Percentiles rank a stretch among this genome's conserved stretches.
phyloP scores from a whole-genome alignment of 2,797 vertebrate genomes.

The Sebastes elongatus region DNA sequence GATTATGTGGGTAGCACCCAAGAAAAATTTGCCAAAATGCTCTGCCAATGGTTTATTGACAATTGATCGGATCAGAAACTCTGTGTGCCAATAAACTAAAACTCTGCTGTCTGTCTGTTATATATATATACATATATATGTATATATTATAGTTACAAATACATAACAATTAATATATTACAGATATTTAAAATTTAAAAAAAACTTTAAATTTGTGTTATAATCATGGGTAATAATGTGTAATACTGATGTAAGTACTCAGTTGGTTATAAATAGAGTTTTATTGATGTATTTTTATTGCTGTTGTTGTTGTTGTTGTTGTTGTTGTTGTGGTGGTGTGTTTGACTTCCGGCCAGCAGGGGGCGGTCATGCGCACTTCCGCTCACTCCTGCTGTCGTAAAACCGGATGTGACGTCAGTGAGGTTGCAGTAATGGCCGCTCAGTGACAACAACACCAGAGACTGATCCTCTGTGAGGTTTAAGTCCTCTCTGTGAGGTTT shows the following conservation, averaged over 20 bases:
- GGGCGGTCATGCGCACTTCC: not conserved
- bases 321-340: not conserved
- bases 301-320: not conserved
- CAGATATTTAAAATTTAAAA: not conserved
- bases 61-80: not conserved
- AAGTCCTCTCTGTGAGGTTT: too few relatives aligned
- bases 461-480: too few relatives aligned
- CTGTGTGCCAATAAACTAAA: too few relatives aligned
- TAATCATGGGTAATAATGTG: not conserved
- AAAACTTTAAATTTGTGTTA: not conserved
- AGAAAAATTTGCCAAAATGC: too few relatives aligned
- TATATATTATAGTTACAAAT: not conserved
- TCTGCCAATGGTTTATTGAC: not conserved
- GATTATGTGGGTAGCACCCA: too few relatives aligned
- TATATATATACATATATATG: too few relatives aligned
- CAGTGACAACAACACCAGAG: not conserved
- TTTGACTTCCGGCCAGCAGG: not conserved
- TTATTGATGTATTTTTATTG: too few relatives aligned
- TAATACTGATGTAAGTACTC: too few relatives aligned
- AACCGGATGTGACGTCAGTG: not conserved
- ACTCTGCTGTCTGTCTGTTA: too few relatives aligned
- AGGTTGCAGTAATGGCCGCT: not conserved
- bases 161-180: too few relatives aligned
- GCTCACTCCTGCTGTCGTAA: not conserved
- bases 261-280: too few relatives aligned